A percentile compares a stretch with the other conserved stretches of the same genome.
These are phyloP conservation scores for Eudyptes chrysolophus DNA, from an alignment of 2,113 vertebrate genomes.

Conservation along the genomic window DNA sequence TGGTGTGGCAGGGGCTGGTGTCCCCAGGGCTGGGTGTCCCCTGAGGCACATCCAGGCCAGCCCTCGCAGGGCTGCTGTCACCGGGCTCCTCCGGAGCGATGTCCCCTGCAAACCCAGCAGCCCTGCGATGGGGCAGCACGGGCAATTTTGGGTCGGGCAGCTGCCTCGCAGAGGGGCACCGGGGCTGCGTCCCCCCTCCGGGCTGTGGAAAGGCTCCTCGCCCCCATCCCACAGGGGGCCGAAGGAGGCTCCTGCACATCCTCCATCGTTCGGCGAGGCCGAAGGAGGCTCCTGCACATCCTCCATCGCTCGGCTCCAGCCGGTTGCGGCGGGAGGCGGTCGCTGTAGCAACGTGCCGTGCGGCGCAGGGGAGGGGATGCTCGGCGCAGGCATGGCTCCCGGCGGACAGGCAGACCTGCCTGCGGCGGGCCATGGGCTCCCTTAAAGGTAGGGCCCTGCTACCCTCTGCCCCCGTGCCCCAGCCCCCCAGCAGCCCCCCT, in stretches of 20 bases:
- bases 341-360: conserved; percentile 57
- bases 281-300: not conserved
- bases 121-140: fast-evolving
- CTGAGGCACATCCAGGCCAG: not conserved
- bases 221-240: fast-evolving
- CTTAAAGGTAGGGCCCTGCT: conserved; percentile 44
- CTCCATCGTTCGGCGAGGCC: not conserved
- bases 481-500: fast-evolving
- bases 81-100: fast-evolving
- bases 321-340: conserved; percentile 44
- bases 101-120: not conserved
- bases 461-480: not conserved
- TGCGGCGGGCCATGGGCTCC: not conserved
- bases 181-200: not conserved
- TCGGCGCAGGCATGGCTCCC: conserved; percentile 47
- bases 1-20: not conserved
- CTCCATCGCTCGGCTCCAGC: not conserved
- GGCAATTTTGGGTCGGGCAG: not conserved
- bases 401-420: not conserved
- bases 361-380: conserved; percentile 56
- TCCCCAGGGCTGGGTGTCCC: not conserved
- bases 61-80: not conserved
- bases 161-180: fast-evolving
- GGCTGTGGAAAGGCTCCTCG: fast-evolving
- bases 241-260: not conserved